These are phyloP conservation scores for Aspidapion aeneum DNA, from an alignment of 2,888 invertebrate genomes.

Conservation along the genomic window DNA sequence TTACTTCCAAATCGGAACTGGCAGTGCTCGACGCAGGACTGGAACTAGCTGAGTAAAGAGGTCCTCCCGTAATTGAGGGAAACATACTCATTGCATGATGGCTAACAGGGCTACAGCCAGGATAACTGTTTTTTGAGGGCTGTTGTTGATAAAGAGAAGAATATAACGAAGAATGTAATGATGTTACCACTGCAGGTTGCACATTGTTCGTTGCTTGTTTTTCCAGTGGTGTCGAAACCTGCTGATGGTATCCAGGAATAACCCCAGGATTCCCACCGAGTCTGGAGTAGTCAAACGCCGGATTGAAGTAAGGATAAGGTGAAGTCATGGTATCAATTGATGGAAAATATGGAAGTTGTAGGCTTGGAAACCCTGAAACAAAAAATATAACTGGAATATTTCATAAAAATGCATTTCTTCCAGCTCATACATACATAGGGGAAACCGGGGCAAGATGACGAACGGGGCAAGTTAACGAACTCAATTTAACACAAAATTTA, in stretches of 20 bases:
- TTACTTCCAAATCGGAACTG: constrained; percentile 50
- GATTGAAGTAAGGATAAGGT: constrained; percentile 73
- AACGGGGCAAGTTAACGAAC: too few species aligned
- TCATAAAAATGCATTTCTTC: too few species aligned
- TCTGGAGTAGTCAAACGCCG: constrained; percentile 55
- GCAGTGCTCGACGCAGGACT: constrained; percentile 47
- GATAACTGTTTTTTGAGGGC: constrained; percentile 52
- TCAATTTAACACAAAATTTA: too few species aligned
- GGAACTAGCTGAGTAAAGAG: constrained; percentile 46
- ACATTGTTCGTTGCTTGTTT: constrained; percentile 27
- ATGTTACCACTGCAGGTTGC: constrained; percentile 43
- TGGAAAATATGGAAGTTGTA: constrained; percentile 61
- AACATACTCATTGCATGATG: constrained; percentile 53
- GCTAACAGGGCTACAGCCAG: constrained; percentile 38
- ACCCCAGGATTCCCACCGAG: constrained; percentile 32
- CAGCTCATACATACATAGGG: too few species aligned
- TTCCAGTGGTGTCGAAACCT: constrained; percentile 2
- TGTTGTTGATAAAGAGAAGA: constrained; percentile 57
- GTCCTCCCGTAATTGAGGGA: constrained; percentile 42
- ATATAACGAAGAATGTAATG: constrained; percentile 57
- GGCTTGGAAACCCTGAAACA: constrained; percentile 55
- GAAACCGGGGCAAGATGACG: too few species aligned
- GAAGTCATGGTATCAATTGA: constrained; percentile 55
- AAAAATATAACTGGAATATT: too few species aligned
- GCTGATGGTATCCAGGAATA: constrained; percentile 42